A percentile compares a stretch with the other conserved stretches of the same genome.
phyloP scores from a whole-genome alignment of 2,797 vertebrate genomes.

The Poecilia picta region DNA sequence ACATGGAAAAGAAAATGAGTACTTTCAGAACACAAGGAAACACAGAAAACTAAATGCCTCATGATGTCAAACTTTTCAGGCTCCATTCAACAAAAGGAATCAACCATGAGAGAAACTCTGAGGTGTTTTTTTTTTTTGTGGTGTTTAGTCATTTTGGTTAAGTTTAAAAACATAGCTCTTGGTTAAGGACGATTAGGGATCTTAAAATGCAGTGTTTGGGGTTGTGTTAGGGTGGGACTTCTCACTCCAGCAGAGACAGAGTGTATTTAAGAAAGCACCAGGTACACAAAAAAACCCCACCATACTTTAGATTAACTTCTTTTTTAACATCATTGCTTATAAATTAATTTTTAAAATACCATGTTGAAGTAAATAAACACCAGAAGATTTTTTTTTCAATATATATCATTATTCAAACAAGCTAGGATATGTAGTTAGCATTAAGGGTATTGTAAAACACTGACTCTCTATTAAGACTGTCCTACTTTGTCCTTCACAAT shows the following conservation, averaged over 20 bases:
- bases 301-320: not conserved
- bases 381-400: not conserved
- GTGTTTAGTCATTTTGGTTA: not conserved
- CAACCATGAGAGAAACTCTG: not conserved
- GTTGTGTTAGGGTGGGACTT: not conserved
- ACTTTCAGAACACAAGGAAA: slow-evolving; percentile 21
- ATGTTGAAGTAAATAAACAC: not conserved
- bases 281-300: not conserved
- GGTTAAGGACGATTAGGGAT: not conserved
- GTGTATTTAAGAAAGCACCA: not conserved
- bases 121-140: too few relatives aligned
- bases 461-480: not conserved
- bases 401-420: not conserved
- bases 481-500: not conserved
- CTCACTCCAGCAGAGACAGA: not conserved
- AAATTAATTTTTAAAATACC: not conserved
- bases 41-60: slow-evolving; percentile 7
- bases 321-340: not conserved
- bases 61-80: not conserved
- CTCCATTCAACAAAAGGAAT: slow-evolving; percentile 9
- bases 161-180: not conserved
- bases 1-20: slow-evolving; percentile 42
- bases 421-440: not conserved
- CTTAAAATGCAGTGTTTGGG: not conserved
- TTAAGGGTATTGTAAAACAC: not conserved